phyloP scores from a whole-genome alignment of 2,797 vertebrate species.

The Halcyon smyrnensis region DNA sequence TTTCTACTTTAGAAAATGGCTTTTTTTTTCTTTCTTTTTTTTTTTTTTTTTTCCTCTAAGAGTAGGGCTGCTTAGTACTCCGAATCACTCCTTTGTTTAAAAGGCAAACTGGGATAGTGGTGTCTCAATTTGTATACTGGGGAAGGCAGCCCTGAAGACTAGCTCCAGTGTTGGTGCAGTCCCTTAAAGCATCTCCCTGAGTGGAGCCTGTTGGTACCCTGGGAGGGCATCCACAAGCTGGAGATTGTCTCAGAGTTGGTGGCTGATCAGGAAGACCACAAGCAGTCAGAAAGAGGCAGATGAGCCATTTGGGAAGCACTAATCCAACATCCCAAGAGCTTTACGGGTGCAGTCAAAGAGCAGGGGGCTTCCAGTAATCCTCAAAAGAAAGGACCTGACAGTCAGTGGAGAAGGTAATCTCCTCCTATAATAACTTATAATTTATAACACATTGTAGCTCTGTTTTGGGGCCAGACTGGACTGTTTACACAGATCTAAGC shows the following conservation, averaged over 20 bases:
- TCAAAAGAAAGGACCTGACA: background rate
- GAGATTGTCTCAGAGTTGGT: background rate
- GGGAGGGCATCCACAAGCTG: background rate
- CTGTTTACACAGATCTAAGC: background rate
- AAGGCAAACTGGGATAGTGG: background rate
- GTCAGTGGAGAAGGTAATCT: background rate
- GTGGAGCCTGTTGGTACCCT: background rate
- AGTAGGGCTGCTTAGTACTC: background rate
- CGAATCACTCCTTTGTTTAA: background rate
- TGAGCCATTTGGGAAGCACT: background rate
- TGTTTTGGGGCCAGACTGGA: background rate
- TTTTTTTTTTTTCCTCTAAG: too few relatives aligned
- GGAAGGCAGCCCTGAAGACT: background rate
- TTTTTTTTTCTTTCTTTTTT: background rate
- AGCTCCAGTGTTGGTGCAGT: background rate
- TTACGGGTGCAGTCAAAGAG: background rate
- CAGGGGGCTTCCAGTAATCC: background rate
- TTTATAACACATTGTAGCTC: background rate
- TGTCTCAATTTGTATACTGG: background rate
- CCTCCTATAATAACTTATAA: background rate
- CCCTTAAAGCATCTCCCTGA: background rate
- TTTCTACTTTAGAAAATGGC: background rate
- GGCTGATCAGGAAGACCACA: background rate
- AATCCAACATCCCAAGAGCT: rapidly evolving
- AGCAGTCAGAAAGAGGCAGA: background rate